Evolutionary conservation across 1,140 invertebrate genomes (phyloP), one percentile per base, ranked within the genome.

Genomic region (Ostrea denselamellosa): DNA sequence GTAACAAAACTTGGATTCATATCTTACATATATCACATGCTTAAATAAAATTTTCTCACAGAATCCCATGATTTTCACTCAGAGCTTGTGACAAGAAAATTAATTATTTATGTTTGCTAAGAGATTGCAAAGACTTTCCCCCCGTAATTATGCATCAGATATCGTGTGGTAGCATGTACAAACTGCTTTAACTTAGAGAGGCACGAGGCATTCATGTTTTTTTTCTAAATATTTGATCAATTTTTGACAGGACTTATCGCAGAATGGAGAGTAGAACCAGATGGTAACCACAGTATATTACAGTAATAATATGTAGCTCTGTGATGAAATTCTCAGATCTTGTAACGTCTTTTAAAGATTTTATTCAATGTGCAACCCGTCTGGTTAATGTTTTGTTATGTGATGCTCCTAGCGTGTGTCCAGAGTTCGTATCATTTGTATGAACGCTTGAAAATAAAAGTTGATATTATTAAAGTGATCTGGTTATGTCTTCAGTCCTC

Each of bases 161-260:
- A 28, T 25, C 68, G 28, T 77, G 68, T 77, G 68, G 9, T 9
- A 77, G 25, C 68, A 77, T 25, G 12, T 25, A 28, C 25, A 25
- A 77, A 77, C 22, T 77, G 25, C 28, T 12, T 28, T 25, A 77
- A 77, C 22, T 34, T 8, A 25, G 25, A 28, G 9, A 34, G 14
- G 68, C 68, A 77, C 68, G 68, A 28, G 68, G 22, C 22, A 25
- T 25, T 77, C 28, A 25, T 25, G 22, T 77, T 25, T 28, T 77
- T 25, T 28, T 25, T 77, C 68, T 77, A 77, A 77, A 77, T 77
- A 77, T 77, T 77, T 77, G 68, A 77, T 77, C 68, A 77, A 77
- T 77, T 34, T 77, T 34, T 77, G 68, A 28, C 68, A 77, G 22
- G 68, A 77, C 22, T n/a, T 62, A 10, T 77, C 9, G 25, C 25